Evolutionary conservation across 2,888 invertebrate species (phyloP), one percentile per base, ranked within the genome.

Genomic region (Leucania comma): DNA sequence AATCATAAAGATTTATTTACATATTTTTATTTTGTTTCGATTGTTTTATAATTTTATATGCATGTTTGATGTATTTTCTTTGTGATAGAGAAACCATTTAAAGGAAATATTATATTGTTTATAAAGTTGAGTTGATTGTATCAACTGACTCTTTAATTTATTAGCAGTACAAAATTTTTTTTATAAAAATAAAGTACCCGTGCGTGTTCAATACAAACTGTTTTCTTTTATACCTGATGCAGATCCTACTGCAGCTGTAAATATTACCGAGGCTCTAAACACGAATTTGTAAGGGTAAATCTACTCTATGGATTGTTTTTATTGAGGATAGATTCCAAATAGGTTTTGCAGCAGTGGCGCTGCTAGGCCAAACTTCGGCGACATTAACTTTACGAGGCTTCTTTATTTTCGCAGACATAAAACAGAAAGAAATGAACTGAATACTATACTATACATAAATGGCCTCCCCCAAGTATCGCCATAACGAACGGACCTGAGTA

Each of bases 181-280:
- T 91, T 90, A 86, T 88, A 46, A 84, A 87, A 85, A 85, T 86
- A 88, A 88, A 87, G 84, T 87, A 64, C 81, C 86, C 84, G 80
- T 83, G 83, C 81, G 84, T 86, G 85, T 86, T 73, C 65, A 58
- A 59, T 48, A 63, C 46, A 22, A 26, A 53, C 61, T 60, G 22
- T 60, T 68, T 63, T 62, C 22, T 53, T 17, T 17, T 8, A 32
- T 2, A 9, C 8, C 8, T 32, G 6, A n/a, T 32, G 9, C n/a
- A n/a, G n/a, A 56, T 35, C 29, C 0, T 32, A 32, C 29, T 32
- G 29, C 6, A 8, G 29, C 29, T 32, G 29, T 32, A n/a, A n/a
- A n/a, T n/a, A n/a, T n/a, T n/a, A n/a, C n/a, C n/a, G n/a, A n/a
- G n/a, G n/a, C n/a, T 5, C 6, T n/a, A 8, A 48, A 48, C 48